A percentile compares a stretch with the other conserved stretches of the same genome.
phyloP scores from a whole-genome alignment of 2,888 invertebrate species.

The Ceraclea dissimilis region DNA sequence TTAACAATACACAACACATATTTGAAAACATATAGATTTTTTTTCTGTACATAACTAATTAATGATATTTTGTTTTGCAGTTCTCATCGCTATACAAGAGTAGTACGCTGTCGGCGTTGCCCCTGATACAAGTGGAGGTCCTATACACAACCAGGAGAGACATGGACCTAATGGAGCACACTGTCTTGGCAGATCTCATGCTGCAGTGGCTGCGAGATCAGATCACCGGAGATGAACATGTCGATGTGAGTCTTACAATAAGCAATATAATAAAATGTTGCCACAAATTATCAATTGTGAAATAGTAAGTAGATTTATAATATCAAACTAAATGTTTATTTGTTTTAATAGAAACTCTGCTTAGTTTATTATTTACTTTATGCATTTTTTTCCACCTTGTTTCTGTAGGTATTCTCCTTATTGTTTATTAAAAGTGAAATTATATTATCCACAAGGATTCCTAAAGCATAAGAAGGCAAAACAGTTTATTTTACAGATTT shows the following conservation, averaged over 20 bases:
- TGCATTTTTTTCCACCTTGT: too few species aligned
- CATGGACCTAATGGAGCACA: slow-evolving; percentile 50
- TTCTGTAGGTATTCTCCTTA: too few species aligned
- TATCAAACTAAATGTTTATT: too few species aligned
- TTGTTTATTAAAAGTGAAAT: too few species aligned
- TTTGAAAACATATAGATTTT: too few species aligned
- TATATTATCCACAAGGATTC: too few species aligned
- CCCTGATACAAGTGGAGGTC: slow-evolving; percentile 65
- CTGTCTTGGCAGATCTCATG: slow-evolving; percentile 55
- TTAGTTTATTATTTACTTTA: too few species aligned
- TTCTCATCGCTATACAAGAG: slow-evolving; percentile 57
- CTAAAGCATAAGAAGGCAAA: too few species aligned
- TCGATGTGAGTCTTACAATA: slow-evolving; percentile 2
- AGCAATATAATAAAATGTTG: not conserved
- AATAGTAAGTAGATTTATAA: too few species aligned
- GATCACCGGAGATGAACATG: slow-evolving; percentile 33
- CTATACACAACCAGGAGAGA: slow-evolving; percentile 65
- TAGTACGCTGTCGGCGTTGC: slow-evolving; percentile 56
- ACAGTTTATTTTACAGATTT: too few species aligned
- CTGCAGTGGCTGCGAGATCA: slow-evolving; percentile 51
- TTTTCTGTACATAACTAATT: too few species aligned
- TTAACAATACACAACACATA: slow-evolving; percentile 19
- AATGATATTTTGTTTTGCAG: slow-evolving; percentile 34
- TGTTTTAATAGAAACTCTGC: too few species aligned
- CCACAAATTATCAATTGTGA: not conserved